phyloP scores from a whole-genome alignment of 53 echinoderm and acorn worm genomes.

The Glandiceps talaboti region DNA sequence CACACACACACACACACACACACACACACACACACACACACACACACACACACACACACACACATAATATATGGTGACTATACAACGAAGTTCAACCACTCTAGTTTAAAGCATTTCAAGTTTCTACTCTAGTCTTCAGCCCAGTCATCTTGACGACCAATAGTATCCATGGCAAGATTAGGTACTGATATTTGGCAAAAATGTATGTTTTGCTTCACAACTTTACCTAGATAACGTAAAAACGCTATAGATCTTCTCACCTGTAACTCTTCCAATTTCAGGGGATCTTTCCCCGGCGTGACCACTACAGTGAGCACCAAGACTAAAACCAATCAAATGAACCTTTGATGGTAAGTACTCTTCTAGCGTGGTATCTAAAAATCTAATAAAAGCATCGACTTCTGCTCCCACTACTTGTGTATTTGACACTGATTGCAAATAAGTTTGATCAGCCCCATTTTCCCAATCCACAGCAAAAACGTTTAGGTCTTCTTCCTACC shows the following conservation, averaged over 20 bases:
- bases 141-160: too few relatives aligned
- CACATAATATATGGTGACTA: too few relatives aligned
- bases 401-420: slow-evolving; percentile 50
- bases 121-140: too few relatives aligned
- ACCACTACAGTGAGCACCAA: slow-evolving; percentile 51
- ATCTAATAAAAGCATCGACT: slow-evolving; percentile 27
- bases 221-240: too few relatives aligned
- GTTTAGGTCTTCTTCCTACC: slow-evolving; percentile 58
- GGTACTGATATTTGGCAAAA: too few relatives aligned
- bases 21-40: too few relatives aligned
- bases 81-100: too few relatives aligned
- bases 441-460: slow-evolving; percentile 21
- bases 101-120: too few relatives aligned
- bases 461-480: slow-evolving; percentile 63
- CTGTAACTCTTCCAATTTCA: slow-evolving; percentile 7
- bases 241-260: not conserved
- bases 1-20: too few relatives aligned
- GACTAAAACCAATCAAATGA: slow-evolving; percentile 47
- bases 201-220: too few relatives aligned
- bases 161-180: too few relatives aligned
- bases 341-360: slow-evolving; percentile 18
- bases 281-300: slow-evolving; percentile 32
- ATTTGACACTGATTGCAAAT: slow-evolving; percentile 29
- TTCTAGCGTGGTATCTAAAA: slow-evolving; percentile 10
- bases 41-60: too few relatives aligned